Evolutionary conservation across 2,113 vertebrate genomes (phyloP), one percentile per base, ranked within the genome.

Genomic region (Glaucidium brasilianum): DNA sequence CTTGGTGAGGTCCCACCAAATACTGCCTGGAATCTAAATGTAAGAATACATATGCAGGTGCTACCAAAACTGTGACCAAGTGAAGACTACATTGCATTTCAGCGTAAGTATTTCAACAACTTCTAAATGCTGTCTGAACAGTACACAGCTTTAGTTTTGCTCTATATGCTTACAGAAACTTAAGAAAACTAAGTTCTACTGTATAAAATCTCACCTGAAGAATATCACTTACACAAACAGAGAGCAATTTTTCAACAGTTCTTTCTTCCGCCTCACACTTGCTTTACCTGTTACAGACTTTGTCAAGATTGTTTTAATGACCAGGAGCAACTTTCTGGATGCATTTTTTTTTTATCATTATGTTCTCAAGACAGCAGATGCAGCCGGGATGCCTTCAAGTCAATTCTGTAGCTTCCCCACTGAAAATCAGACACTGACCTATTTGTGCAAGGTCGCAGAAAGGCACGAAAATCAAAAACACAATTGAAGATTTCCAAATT

Each of bases 61-160:
- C 27, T 53, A 60, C 62, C 27, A 45, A 53, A 67, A 43, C 1
- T 47, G 35, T 15, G 21, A 52, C 22, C 1, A 2, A 56, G 41
- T 47, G 58, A 60, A 29, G 53, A 47, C 47, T 32, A 50, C 16
- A 2, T 1, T 77, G 49, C 59, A n/a, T 26, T 89, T 80, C 41
- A 67, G 37, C 58, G 20, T 1, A 34, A 23, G 45, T 35, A 77
- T 41, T 76, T 63, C 60, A 45, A 16, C 26, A 63, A 9, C 37
- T 82, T 47, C 52, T 58, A 56, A 47, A 55, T 17, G 7, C 22
- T 62, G 74, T 29, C 41, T 56, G 16, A 88, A 45, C 27, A 45
- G 32, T 1, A 60, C 0, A 0, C 37, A 39, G 43, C 30, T 35
- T 88, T 27, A 16, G 13, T 53, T n/a, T 47, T 47, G 35, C 16